A percentile compares a stretch with the other conserved stretches of the same genome.
Conservation (phyloP, 92 coral and sea anemone species). For the Pocillopora meandrina region DNA sequence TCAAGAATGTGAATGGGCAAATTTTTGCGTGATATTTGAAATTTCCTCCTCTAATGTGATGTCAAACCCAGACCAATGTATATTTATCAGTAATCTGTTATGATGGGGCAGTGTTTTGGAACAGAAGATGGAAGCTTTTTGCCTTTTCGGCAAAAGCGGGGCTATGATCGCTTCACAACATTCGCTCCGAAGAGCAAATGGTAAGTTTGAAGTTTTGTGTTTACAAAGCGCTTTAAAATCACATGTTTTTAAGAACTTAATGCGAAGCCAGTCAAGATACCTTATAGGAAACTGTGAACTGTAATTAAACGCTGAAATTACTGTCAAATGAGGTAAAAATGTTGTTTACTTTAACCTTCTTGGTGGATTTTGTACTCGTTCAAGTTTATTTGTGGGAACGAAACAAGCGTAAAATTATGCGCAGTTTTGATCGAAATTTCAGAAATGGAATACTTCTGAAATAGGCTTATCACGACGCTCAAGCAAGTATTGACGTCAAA, state of each 20-base stretch:
- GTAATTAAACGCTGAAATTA: not conserved
- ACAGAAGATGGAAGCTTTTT: slow-evolving; percentile 93
- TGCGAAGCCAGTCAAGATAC: not conserved
- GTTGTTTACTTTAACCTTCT: not conserved
- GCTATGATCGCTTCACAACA: slow-evolving; percentile 94
- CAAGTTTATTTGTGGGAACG: not conserved
- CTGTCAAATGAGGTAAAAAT: not conserved
- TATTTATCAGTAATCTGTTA: slow-evolving; percentile 3
- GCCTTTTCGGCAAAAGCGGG: slow-evolving; percentile 85
- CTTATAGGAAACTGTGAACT: not conserved
- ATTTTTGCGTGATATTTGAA: slow-evolving; percentile 8
- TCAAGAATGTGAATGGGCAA: not conserved
- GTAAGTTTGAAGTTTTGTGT: slow-evolving; percentile 30
- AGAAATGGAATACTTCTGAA: not conserved
- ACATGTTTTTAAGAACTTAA: not conserved
- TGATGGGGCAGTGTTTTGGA: slow-evolving; percentile 99
- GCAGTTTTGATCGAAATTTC: not conserved
- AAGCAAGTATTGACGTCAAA: not conserved
- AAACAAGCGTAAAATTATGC: too few relatives aligned
- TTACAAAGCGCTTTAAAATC: not conserved
- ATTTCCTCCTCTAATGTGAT: slow-evolving; percentile 2
- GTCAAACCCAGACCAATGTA: not conserved
- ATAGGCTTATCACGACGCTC: not conserved
- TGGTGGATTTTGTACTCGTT: slow-evolving; percentile 1
- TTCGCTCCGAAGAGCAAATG: slow-evolving; percentile 94